Evolutionary conservation across 2,113 vertebrate species (phyloP).

Genomic region (Sorex araneus): DNA sequence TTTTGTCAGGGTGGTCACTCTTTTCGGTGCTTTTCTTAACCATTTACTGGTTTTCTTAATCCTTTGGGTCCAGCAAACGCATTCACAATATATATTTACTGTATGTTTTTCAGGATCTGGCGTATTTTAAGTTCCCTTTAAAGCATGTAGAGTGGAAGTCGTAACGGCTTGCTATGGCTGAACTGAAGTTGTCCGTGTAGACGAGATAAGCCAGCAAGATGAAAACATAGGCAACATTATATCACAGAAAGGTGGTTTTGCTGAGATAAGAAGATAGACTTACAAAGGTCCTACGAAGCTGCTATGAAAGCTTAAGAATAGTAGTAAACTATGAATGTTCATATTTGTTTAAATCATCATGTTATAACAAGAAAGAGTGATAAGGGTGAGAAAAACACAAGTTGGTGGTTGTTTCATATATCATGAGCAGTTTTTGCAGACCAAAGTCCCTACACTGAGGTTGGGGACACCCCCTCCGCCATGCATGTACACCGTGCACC

Average conservation of each 20-base stretch:
- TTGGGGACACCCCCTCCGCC: too few species aligned
- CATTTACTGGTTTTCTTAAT: neutral
- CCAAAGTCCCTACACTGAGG: too few species aligned
- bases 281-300: neutral
- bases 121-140: neutral
- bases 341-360: neutral
- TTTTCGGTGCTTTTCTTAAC: neutral
- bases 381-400: neutral
- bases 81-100: neutral
- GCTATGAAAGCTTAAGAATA: constrained; percentile 16
- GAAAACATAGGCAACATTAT: constrained; percentile 2
- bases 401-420: neutral
- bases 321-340: neutral
- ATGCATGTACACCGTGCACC: too few species aligned
- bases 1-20: constrained; percentile 22
- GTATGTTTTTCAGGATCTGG: constrained; percentile 12
- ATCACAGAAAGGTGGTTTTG: neutral
- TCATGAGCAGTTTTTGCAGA: too few species aligned
- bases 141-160: neutral
- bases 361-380: neutral
- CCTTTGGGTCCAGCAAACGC: neutral
- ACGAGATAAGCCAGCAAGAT: neutral
- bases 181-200: neutral
- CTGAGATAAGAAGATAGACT: neutral
- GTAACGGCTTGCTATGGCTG: neutral